phyloP scores from a whole-genome alignment of 2,888 invertebrate genomes.

The Pimpla rufipes region DNA sequence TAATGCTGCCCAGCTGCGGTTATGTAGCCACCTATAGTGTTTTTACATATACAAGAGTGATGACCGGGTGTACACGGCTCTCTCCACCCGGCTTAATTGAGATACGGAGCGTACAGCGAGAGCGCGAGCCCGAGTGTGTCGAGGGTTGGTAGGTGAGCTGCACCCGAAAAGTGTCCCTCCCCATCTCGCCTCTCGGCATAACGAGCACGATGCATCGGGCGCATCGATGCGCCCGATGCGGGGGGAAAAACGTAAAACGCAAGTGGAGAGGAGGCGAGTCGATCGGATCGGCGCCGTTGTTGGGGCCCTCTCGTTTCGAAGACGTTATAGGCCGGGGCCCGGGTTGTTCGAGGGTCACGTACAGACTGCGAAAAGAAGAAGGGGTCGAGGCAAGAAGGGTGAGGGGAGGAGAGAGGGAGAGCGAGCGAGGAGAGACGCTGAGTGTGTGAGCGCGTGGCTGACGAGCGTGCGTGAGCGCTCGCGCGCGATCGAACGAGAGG shows the following conservation, averaged over 20 bases:
- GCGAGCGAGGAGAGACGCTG: slow-evolving; percentile 13
- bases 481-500: slow-evolving; percentile 45
- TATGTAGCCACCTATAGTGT: slow-evolving; percentile 21
- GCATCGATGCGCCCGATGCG: slow-evolving; percentile 64
- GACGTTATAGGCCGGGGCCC: slow-evolving; percentile 61
- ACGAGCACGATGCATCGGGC: slow-evolving; percentile 64
- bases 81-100: slow-evolving; percentile 67
- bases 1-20: slow-evolving; percentile 11
- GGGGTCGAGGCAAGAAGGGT: not conserved
- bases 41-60: slow-evolving; percentile 63
- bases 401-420: not conserved
- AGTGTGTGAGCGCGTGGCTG: slow-evolving; percentile 68
- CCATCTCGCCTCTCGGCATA: slow-evolving; percentile 57
- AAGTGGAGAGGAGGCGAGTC: slow-evolving; percentile 56
- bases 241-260: slow-evolving; percentile 40
- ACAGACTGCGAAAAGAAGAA: slow-evolving; percentile 63
- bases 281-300: slow-evolving; percentile 67
- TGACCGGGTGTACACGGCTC: slow-evolving; percentile 63
- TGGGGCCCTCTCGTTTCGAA: slow-evolving; percentile 50
- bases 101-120: slow-evolving; percentile 60
- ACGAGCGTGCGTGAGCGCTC: slow-evolving; percentile 65
- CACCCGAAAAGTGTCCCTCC: slow-evolving; percentile 65
- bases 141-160: slow-evolving; percentile 30
- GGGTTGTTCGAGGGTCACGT: slow-evolving; percentile 69
- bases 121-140: slow-evolving; percentile 21